A percentile compares a stretch with the other conserved stretches of the same genome.
Evolutionary conservation across 2,888 invertebrate genomes (phyloP).

Genomic region (Watsonalla binaria): DNA sequence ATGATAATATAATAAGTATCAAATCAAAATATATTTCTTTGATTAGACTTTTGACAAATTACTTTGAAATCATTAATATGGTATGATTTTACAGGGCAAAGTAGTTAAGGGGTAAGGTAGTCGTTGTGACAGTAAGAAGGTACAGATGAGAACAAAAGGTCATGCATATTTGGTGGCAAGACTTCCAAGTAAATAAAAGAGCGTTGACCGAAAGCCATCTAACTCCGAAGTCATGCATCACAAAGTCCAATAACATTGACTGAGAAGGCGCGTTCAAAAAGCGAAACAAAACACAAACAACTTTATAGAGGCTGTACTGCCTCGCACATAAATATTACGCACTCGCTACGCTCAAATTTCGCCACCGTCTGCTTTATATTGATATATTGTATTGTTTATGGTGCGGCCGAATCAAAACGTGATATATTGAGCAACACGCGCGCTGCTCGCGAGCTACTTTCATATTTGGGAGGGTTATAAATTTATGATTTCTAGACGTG

Average conservation of each 20-base stretch:
- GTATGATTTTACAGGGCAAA: no score
- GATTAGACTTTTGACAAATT: no score
- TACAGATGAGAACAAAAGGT: no score
- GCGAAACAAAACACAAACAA: conserved; percentile 32
- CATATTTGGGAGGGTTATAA: conserved; percentile 71
- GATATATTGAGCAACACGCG: conserved; percentile 73
- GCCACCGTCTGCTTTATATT: conserved; percentile 78
- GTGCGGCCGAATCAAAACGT: conserved; percentile 78
- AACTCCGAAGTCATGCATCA: neutral
- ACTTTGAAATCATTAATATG: no score
- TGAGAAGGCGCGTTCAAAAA: conserved; percentile 17
- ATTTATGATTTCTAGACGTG: conserved; percentile 47
- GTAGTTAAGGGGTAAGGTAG: no score
- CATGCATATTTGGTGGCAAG: no score
- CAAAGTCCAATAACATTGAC: conserved; percentile 1
- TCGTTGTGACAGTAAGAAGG: no score
- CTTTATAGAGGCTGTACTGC: conserved; percentile 32
- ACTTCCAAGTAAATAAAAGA: no score
- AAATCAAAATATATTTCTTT: no score
- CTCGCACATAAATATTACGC: conserved; percentile 69
- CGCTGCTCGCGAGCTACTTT: conserved; percentile 73
- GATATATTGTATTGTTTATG: conserved; percentile 80
- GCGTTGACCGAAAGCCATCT: neutral
- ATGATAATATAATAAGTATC: no score
- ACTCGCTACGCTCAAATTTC: conserved; percentile 76